These are phyloP conservation scores for Acanthurus leucopareius DNA, from an alignment of 2,797 vertebrate species.

Conservation along the genomic window DNA sequence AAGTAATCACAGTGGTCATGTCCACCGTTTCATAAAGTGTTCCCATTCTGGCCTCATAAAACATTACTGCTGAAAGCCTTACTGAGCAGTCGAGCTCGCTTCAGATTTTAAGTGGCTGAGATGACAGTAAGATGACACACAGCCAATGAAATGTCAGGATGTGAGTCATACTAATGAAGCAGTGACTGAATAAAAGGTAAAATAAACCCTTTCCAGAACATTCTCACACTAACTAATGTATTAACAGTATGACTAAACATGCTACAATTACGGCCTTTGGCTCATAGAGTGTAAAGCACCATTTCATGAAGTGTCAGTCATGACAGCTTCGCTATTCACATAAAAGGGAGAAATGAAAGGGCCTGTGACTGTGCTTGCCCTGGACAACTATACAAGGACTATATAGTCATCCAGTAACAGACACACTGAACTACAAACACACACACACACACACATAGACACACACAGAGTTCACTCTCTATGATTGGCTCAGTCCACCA, in stretches of 20 bases:
- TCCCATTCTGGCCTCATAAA: conserved; percentile 20
- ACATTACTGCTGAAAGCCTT: conserved; percentile 25
- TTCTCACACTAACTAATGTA: conserved; percentile 53
- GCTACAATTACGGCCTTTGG: conserved; percentile 57
- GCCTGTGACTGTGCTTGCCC: conserved; percentile 43
- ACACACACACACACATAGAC: conserved; percentile 34
- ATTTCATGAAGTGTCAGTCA: conserved; percentile 59
- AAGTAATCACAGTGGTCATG: conserved; percentile 23
- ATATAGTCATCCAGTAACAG: conserved; percentile 43
- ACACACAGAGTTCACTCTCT: conserved; percentile 32
- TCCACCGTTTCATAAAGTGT: conserved; percentile 28
- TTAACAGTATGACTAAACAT: conserved; percentile 62
- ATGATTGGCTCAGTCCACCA: conserved; percentile 58
- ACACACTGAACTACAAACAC: conserved; percentile 13
- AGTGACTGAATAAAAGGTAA: conserved; percentile 53
- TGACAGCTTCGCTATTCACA: conserved; percentile 62
- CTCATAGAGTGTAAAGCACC: conserved; percentile 49
- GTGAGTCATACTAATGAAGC: conserved; percentile 68
- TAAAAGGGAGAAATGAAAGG: conserved; percentile 54
- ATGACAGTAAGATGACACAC: conserved; percentile 63
- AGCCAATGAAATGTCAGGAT: conserved; percentile 60
- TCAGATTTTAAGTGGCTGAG: conserved; percentile 51
- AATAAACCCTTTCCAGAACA: conserved; percentile 47
- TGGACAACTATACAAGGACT: conserved; percentile 40
- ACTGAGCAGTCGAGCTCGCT: conserved; percentile 11